These are phyloP conservation scores for Micromys minutus DNA, from an alignment of 2,113 vertebrate genomes.

Conservation along the genomic window DNA sequence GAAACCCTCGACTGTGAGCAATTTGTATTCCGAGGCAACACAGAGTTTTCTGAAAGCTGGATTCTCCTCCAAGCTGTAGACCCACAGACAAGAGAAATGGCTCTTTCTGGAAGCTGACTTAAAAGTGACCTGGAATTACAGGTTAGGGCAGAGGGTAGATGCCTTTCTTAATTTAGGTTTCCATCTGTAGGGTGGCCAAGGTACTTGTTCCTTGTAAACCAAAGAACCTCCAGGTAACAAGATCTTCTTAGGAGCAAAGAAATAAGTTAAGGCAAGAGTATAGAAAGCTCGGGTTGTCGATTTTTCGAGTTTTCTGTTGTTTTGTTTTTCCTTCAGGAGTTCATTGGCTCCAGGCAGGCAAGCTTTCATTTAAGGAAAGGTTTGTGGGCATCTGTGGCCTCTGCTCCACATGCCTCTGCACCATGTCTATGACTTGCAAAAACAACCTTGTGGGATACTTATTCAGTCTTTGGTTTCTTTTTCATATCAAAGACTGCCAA, in stretches of 20 bases:
- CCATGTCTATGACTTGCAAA: slow-evolving; percentile 79
- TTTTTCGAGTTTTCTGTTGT: slow-evolving; percentile 65
- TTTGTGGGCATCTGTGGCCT: slow-evolving; percentile 67
- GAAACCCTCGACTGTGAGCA: background rate
- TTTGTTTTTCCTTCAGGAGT: slow-evolving; percentile 69
- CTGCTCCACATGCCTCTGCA: slow-evolving; percentile 72
- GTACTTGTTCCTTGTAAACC: slow-evolving; percentile 5
- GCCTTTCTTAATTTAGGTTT: slow-evolving; percentile 61
- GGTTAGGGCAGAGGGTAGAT: slow-evolving; percentile 39
- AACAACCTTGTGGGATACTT: slow-evolving; percentile 81
- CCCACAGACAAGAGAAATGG: slow-evolving; percentile 18
- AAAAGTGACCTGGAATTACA: slow-evolving; percentile 58
- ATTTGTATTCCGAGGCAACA: slow-evolving; percentile 34
- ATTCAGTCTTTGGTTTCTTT: slow-evolving; percentile 85
- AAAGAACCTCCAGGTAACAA: slow-evolving; percentile 7
- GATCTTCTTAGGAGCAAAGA: slow-evolving; percentile 64
- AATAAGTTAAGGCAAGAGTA: slow-evolving; percentile 66
- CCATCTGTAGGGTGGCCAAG: slow-evolving; percentile 28
- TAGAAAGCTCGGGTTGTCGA: slow-evolving; percentile 14
- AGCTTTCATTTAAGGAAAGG: slow-evolving; percentile 71
- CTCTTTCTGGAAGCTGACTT: slow-evolving; percentile 30
- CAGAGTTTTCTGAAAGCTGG: slow-evolving; percentile 24
- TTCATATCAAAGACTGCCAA: slow-evolving; percentile 83
- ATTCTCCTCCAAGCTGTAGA: background rate
- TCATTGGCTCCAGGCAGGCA: slow-evolving; percentile 66